Base-by-base conservation (phyloP, 2,113 vertebrate genomes). In the Origma solitaria region DNA sequence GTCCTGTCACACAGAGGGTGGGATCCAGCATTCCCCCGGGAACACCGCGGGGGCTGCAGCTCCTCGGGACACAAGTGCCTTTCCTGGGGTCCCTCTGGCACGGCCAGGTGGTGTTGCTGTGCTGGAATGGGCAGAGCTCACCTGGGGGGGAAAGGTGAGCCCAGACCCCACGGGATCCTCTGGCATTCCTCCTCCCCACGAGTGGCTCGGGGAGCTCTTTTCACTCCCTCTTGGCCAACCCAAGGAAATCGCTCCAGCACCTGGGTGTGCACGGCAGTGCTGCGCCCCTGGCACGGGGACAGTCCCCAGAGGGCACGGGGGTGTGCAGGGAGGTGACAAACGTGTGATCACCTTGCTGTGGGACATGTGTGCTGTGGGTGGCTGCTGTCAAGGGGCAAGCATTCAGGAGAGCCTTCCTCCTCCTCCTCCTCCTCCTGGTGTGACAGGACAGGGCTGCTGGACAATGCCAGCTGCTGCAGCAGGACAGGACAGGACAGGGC, bases 1-100 rank as follows among this genome's bases (percentile, higher is more conserved):
- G 62, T 19, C 49, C 11, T 37, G 73, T 25, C 82, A 1, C 21
- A 1, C 5, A 1, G 1, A 9, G 69, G 75, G 47, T 44, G 1
- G 5, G 50, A 2, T 14, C 11, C 8, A 3, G 35, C 4, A 30
- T 40, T 50, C 62, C 82, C 7, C 28, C 53, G 78, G 79, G 79
- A 27, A 1, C 56, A 11, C 12, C 27, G 11, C 1, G 15, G 85
- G 47, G 35, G 4, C 31, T 54, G 60, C 81, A 70, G 85, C 83
- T 81, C 76, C 77, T 23, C 1, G 1, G 3, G 50, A 71, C 83
- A 47, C 82, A 94, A 93, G 94, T 96, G 95, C 94, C 95, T 97
- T 95, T 92, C 58, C 69, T 64, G 88, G 88, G 62, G 20, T 73
- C 30, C 69, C 75, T 23, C 2, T 2, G 19, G 71, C 11, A 3